Evolutionary conservation across 2,113 vertebrate species (phyloP), one percentile per base, ranked within the genome.

Genomic region (Genyomyrus donnyi): DNA sequence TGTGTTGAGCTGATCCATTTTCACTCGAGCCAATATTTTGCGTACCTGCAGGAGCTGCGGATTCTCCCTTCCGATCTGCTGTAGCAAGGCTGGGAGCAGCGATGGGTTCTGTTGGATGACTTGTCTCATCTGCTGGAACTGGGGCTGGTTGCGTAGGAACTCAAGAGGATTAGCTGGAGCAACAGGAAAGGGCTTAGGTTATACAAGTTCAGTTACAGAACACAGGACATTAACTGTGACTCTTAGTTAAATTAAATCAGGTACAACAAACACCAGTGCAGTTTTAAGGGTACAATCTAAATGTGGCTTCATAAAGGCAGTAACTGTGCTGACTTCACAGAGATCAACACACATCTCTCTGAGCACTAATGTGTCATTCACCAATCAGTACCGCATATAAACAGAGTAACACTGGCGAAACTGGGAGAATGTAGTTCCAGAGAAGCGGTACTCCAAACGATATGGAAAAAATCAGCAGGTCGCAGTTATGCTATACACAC

Each of bases 31-130:
- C 4, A 13, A 31, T 15, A 17, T 39, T 56, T 50, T 31, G 13
- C 15, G 3, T 93, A 98, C 97, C 98, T 99, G 98, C 88, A 99
- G 93, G 89, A 99, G 95, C 0, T 98, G 97, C 0, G 98, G 98
- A 91, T 99, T 99, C 93, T 99, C 98, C 90, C 97, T 94, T 92
- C 98, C 98, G 88, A 99, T 98, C 93, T 99, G 97, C 92, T 99
- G 98, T 93, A 99, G 94, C 91, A 99, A 93, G 6, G 98, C 97
- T 0, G 98, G 98, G 89, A 99, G 96, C 92, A 99, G 93, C 86
- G 97, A 96, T n/a, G 98, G 97, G 91, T 99, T 99, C 95, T 99
- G 98, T 92, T 98, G 98, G 95, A 99, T 99, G 93, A 99, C 97
- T 94, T 98, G 98, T 93, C 98, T 96, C 98, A 99, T 99, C 92